Percentiles rank a stretch among this genome's conserved stretches.
These are phyloP conservation scores for Chaetodon auriga DNA, from an alignment of 2,113 vertebrate genomes.

Conservation along the genomic window DNA sequence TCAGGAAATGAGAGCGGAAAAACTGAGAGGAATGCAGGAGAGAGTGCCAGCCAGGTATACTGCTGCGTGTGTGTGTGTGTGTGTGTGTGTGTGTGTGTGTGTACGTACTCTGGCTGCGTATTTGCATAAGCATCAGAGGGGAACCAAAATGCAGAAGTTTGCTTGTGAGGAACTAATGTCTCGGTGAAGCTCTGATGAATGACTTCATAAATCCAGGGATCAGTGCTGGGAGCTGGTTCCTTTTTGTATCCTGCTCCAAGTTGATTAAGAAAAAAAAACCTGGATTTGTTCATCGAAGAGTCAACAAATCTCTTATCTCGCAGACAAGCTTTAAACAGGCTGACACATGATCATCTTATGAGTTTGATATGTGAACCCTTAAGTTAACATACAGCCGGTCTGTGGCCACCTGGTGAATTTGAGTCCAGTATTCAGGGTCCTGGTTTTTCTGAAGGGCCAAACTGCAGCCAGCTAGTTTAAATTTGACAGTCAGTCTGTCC, in stretches of 20 bases:
- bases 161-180: constrained; percentile 16
- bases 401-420: no score
- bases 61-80: constrained; percentile 52
- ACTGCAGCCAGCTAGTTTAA: no score
- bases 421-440: no score
- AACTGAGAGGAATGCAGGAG: constrained; percentile 72
- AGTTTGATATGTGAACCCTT: no score
- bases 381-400: no score
- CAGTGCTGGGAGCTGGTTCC: not conserved
- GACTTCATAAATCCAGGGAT: not conserved
- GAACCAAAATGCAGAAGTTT: constrained; percentile 36
- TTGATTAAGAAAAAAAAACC: not conserved
- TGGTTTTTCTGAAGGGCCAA: no score
- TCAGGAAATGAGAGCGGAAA: constrained; percentile 78
- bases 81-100: constrained; percentile 53
- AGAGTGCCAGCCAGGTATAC: constrained; percentile 74
- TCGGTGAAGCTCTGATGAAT: not conserved
- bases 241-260: not conserved
- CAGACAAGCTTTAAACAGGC: no score
- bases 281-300: no score
- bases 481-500: no score
- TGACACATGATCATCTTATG: no score
- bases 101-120: constrained; percentile 58
- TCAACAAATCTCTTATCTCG: no score
- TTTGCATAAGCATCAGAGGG: constrained; percentile 64